phyloP scores from a whole-genome alignment of 2,888 invertebrate genomes.

The Rhagonycha fulva region DNA sequence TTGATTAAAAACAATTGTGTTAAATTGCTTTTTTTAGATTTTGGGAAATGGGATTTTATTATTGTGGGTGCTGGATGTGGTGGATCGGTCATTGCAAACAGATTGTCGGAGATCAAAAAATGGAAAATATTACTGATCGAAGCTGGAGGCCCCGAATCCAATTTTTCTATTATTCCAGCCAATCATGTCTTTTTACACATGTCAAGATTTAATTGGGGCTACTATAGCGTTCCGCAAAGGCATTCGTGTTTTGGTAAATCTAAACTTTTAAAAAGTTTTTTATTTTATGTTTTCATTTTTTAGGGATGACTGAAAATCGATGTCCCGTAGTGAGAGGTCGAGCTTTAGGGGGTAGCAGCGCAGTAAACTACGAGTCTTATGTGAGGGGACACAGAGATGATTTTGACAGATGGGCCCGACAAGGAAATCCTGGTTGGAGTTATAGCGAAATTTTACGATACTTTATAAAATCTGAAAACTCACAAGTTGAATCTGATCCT shows the following conservation, averaged over 20 bases:
- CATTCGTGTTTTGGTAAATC: conserved; percentile 11
- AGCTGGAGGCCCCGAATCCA: conserved; percentile 56
- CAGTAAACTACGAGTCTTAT: conserved; percentile 35
- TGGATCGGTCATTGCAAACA: conserved; percentile 67
- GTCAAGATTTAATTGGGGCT: conserved; percentile 13
- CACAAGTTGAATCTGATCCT: conserved; percentile 59
- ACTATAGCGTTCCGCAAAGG: conserved; percentile 6
- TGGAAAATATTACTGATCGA: conserved; percentile 69
- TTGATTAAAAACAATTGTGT: neutral
- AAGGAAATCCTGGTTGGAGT: conserved; percentile 52
- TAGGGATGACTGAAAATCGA: conserved; percentile 31
- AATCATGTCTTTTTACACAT: neutral
- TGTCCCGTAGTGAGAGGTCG: conserved; percentile 32
- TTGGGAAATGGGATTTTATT: conserved; percentile 64
- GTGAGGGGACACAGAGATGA: conserved; percentile 33
- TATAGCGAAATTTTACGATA: conserved; percentile 46
- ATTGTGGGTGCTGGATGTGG: conserved; percentile 70
- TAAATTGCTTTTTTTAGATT: neutral
- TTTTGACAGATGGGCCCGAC: conserved; percentile 34
- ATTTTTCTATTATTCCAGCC: conserved; percentile 13
- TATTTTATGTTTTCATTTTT: neutral
- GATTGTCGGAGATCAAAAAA: conserved; percentile 67
- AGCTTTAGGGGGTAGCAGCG: conserved; percentile 33
- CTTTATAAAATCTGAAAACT: conserved; percentile 46
- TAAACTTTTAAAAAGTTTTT: neutral